Conservation (phyloP, 2,888 invertebrate genomes). For the Andrena fulva region DNA sequence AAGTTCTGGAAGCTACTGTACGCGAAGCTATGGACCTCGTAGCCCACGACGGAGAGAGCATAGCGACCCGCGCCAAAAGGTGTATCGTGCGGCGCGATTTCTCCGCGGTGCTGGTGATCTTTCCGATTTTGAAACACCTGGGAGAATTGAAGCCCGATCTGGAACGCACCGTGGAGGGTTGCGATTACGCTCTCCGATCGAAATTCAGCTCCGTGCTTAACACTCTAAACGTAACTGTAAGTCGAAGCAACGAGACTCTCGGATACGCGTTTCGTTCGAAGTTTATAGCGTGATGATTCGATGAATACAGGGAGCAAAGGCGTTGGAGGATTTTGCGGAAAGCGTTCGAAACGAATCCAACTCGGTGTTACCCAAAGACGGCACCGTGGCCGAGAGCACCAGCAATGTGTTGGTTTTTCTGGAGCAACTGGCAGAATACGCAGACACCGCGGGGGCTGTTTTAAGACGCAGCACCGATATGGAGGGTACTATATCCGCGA, state of each 20-base stretch:
- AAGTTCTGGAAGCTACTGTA: constrained; percentile 93
- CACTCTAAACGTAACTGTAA: constrained; percentile 91
- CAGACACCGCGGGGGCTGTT: constrained; percentile 91
- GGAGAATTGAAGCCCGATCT: constrained; percentile 92
- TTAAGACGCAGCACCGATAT: constrained; percentile 83
- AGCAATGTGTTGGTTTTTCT: constrained; percentile 97
- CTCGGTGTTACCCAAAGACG: constrained; percentile 96
- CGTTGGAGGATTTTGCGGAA: constrained; percentile 96
- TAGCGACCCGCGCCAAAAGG: constrained; percentile 90
- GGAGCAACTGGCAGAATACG: constrained; percentile 93
- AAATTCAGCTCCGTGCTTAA: constrained; percentile 91
- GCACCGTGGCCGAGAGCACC: constrained; percentile 98
- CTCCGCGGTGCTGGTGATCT: constrained; percentile 91
- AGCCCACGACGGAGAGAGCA: constrained; percentile 94
- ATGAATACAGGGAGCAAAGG: constrained; percentile 91
- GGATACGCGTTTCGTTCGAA: background rate
- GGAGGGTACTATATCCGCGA: constrained; percentile 87
- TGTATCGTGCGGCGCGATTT: constrained; percentile 92
- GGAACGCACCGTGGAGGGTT: constrained; percentile 91
- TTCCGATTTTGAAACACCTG: constrained; percentile 93
- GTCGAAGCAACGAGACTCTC: constrained; percentile 70
- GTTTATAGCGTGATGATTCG: background rate
- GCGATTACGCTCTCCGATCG: constrained; percentile 89
- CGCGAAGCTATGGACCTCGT: constrained; percentile 94
- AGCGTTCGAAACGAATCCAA: constrained; percentile 92